Evolutionary conservation across 2,797 vertebrate genomes (phyloP), one percentile per base, ranked within the genome.

Genomic region (Neopelma chrysocephalum): DNA sequence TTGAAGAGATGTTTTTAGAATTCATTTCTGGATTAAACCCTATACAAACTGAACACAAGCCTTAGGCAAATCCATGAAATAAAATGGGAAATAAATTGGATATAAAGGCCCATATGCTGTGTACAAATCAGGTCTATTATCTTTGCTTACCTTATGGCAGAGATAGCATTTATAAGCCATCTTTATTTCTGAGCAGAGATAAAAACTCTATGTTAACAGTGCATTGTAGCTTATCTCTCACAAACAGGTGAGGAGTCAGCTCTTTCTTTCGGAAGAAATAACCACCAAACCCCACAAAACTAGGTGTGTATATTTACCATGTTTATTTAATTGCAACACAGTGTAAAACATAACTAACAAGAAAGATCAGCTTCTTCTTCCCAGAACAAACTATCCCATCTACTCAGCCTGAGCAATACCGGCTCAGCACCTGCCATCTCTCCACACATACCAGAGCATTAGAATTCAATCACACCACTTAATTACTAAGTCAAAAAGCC

Each of bases 51-150:
- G 81, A 95, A 85, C 45, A 88, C 38, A 96, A 79, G 26, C 92
- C 94, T 87, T 69, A 92, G 82, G 91, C 84, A 97, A 95, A 96
- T 68, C 51, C 65, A 87, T 94, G 72, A 96, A 94, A 93, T 95
- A 95, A 92, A 88, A 95, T 85, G 57, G 5, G 27, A 88, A 94
- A 95, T 95, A 88, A 93, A 97, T 75, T 92, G 82, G 87, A 92
- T 93, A 60, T 25, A 93, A 81, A 61, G 70, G 34, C 76, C 91
- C 97, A 96, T 96, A 95, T 96, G 97, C 65, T 96, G 54, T 47
- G 70, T 96, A 91, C 96, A 98, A 97, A 98, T 97, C 96, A 97
- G 82, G 57, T 90, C 92, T 96, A 95, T 97, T 97, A 97, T 95
- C 90, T 96, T 96, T 87, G 40, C 66, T 96, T 91, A 91, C 96